These are phyloP conservation scores for Acanthurus lineatus DNA, from an alignment of 2,797 vertebrate genomes.

Conservation along the genomic window DNA sequence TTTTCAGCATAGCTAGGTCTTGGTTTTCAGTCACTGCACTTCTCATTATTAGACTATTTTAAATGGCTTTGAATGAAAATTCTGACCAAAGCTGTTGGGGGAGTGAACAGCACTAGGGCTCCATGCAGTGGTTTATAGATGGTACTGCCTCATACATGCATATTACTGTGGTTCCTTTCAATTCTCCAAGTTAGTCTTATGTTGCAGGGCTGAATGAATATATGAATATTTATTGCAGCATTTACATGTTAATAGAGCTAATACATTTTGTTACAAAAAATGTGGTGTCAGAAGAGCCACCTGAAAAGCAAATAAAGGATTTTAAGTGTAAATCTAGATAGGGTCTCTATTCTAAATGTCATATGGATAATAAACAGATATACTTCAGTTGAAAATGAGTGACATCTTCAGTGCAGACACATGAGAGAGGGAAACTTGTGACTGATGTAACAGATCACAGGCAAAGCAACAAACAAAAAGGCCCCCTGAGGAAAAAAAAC, in stretches of 20 bases:
- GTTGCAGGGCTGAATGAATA: neutral
- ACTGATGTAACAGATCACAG: neutral
- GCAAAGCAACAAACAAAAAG: neutral
- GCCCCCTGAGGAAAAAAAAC: neutral
- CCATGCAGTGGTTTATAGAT: conserved; percentile 8
- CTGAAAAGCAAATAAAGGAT: neutral
- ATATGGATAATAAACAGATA: neutral
- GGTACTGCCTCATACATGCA: neutral
- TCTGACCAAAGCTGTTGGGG: neutral
- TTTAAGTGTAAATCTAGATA: neutral
- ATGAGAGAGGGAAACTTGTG: neutral
- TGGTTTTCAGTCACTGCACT: neutral
- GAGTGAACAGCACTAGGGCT: neutral
- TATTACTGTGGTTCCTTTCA: neutral
- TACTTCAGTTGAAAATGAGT: neutral
- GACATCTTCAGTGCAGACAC: neutral
- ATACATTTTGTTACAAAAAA: too few relatives aligned
- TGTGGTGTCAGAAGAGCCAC: neutral
- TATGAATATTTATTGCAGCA: neutral
- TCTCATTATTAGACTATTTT: neutral
- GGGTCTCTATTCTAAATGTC: neutral
- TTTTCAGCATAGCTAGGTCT: neutral
- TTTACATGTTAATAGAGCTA: too few relatives aligned
- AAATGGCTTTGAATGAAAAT: neutral
- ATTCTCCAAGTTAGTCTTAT: neutral